Conservation (phyloP, 2,113 vertebrate species). For the Ictalurus furcatus region DNA sequence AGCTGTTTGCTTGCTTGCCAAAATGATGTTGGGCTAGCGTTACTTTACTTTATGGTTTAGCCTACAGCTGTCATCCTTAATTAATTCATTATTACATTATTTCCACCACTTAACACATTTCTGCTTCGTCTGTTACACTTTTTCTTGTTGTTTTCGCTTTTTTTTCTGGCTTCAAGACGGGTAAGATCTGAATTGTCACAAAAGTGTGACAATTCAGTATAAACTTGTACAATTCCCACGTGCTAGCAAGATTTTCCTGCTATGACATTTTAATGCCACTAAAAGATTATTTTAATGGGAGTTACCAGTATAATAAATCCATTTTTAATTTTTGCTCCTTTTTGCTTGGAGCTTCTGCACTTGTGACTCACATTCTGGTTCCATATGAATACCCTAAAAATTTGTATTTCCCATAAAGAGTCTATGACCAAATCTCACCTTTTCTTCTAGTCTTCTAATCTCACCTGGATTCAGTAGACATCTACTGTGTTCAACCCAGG, state of each 20-base stretch:
- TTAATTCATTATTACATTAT: neutral
- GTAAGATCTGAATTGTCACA: neutral
- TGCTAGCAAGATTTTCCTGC: neutral
- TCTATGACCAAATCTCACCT: no score
- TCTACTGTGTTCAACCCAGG: no score
- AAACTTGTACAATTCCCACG: neutral
- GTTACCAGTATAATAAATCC: neutral
- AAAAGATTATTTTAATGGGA: neutral
- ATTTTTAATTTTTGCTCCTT: no score
- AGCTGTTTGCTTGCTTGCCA: neutral
- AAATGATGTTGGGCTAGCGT: neutral
- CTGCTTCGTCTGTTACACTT: neutral
- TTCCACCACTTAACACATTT: neutral
- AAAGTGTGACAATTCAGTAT: neutral
- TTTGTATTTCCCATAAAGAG: no score
- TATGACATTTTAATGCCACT: neutral
- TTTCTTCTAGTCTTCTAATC: no score
- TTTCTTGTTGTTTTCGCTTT: neutral
- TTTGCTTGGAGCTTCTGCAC: no score
- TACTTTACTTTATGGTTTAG: neutral
- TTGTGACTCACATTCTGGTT: no score
- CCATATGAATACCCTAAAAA: no score
- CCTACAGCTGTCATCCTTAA: neutral
- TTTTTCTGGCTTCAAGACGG: neutral
- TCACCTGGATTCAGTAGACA: neutral